phyloP scores from a whole-genome alignment of 2,797 vertebrate species.

The Botia almorhae region DNA sequence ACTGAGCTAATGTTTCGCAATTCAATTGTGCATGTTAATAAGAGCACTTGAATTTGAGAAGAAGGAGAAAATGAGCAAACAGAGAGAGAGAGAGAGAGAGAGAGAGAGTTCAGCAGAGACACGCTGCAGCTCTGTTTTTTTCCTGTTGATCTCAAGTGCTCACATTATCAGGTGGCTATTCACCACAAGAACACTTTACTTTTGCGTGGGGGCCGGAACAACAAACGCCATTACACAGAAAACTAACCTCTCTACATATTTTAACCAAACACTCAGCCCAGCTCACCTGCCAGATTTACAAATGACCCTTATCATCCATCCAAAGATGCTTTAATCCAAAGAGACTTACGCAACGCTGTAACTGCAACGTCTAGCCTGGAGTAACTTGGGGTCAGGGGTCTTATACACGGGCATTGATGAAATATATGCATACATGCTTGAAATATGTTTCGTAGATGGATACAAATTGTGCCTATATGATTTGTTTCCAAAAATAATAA shows the following conservation, averaged over 20 bases:
- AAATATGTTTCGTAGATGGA: background rate
- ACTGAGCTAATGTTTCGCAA: constrained; percentile 65
- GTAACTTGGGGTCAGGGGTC: constrained; percentile 4
- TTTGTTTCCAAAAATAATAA: no score
- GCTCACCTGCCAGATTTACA: constrained; percentile 18
- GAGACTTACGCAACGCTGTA: background rate
- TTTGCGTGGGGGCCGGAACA: constrained; percentile 13
- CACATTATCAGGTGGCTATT: constrained; percentile 48
- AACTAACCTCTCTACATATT: constrained; percentile 20
- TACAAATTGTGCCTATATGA: background rate
- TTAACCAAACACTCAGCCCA: constrained; percentile 6
- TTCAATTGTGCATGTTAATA: constrained; percentile 63
- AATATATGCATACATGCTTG: background rate
- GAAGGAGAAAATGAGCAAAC: constrained; percentile 26
- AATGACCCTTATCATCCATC: constrained; percentile 28
- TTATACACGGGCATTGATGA: background rate
- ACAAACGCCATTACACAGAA: constrained; percentile 31
- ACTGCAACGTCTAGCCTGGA: background rate
- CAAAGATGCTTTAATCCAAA: background rate
- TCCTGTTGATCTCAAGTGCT: constrained; percentile 2
- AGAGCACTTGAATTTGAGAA: constrained; percentile 54
- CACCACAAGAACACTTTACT: constrained; percentile 36
- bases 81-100: constrained; percentile 16
- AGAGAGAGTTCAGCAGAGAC: constrained; percentile 34
- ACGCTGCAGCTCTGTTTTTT: background rate